phyloP scores from a whole-genome alignment of 2,113 vertebrate genomes.

The Corydoras sp. region DNA sequence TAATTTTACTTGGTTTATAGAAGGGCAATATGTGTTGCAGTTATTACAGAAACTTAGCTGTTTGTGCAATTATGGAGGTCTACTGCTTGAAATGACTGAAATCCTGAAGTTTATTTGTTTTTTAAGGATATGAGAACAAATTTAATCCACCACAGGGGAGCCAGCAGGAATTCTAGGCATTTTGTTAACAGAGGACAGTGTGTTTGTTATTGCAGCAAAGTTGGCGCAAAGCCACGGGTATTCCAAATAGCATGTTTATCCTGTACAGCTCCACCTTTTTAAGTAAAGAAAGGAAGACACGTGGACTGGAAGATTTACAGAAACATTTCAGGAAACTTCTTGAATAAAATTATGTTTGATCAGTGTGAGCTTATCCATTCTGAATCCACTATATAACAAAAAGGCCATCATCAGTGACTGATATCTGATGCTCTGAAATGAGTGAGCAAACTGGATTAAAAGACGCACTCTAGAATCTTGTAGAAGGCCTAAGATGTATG shows the following conservation, averaged over 20 bases:
- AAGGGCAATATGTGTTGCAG: not conserved
- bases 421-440: not conserved
- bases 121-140: not conserved
- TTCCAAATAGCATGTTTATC: not conserved
- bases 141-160: not conserved
- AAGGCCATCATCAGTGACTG: not conserved
- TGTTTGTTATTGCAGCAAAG: not conserved
- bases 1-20: slow-evolving; percentile 1
- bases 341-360: no score
- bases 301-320: no score
- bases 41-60: not conserved
- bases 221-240: slow-evolving; percentile 4
- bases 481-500: no score
- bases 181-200: not conserved
- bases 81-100: not conserved
- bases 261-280: not conserved
- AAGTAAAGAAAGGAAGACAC: not conserved
- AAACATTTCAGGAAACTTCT: no score
- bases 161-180: slow-evolving; percentile 9
- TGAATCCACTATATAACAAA: no score
- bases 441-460: not conserved
- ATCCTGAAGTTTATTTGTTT: no score
- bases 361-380: no score
- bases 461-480: not conserved
- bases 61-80: not conserved